These are phyloP conservation scores for Urechis unicinctus DNA, from an alignment of 2,888 invertebrate species.

Conservation along the genomic window DNA sequence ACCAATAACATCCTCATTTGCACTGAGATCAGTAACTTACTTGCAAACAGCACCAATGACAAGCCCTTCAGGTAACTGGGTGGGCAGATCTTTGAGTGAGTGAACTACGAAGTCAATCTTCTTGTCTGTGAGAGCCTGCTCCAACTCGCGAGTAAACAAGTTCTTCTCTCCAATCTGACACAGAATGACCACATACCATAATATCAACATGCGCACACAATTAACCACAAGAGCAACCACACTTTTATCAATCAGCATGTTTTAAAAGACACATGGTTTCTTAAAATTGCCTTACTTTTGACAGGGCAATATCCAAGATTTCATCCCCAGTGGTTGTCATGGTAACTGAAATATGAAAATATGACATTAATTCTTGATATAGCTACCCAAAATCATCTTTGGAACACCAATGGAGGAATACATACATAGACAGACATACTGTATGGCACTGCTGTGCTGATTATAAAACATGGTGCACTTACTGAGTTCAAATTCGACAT, in stretches of 20 bases:
- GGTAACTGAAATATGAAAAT: slow-evolving; percentile 51
- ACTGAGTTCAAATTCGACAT: slow-evolving; percentile 80
- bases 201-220: too few species aligned
- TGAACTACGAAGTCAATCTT: slow-evolving; percentile 87
- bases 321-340: slow-evolving; percentile 92
- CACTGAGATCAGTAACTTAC: too few species aligned
- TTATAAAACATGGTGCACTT: slow-evolving; percentile 1
- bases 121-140: slow-evolving; percentile 69
- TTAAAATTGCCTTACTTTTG: slow-evolving; percentile 67
- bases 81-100: slow-evolving; percentile 90
- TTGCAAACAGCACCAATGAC: slow-evolving; percentile 66
- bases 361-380: too few species aligned
- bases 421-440: too few species aligned
- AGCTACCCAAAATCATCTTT: too few species aligned
- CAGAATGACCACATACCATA: too few species aligned
- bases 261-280: too few species aligned
- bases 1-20: too few species aligned
- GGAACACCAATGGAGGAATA: too few species aligned
- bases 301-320: slow-evolving; percentile 79
- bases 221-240: too few species aligned
- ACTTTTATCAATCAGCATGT: too few species aligned
- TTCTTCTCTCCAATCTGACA: slow-evolving; percentile 83
- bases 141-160: slow-evolving; percentile 88
- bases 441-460: background rate
- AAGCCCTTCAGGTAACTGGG: slow-evolving; percentile 72